A percentile compares a stretch with the other conserved stretches of the same genome.
phyloP scores from a whole-genome alignment of 1,140 invertebrate species.

The Pygmarrhopalites habei region DNA sequence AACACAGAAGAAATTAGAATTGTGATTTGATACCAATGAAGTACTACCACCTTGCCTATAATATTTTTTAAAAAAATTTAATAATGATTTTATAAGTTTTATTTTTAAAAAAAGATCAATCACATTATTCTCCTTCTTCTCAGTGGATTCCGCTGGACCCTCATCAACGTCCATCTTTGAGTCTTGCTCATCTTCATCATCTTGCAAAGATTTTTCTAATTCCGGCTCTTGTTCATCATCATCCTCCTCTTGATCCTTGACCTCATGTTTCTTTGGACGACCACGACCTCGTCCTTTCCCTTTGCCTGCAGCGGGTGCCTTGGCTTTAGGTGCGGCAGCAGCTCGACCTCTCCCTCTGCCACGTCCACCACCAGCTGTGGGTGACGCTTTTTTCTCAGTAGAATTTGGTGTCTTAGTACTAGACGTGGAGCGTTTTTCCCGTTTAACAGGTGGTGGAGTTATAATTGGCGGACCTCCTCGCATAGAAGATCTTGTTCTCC shows the following conservation, averaged over 20 bases:
- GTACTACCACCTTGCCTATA: neutral
- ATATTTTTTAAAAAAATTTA: neutral
- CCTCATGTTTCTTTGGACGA: conserved; percentile 20
- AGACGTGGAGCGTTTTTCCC: conserved; percentile 21
- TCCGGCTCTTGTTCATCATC: conserved; percentile 20
- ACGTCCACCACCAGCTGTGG: neutral
- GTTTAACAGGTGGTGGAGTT: conserved; percentile 30
- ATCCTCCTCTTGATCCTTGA: conserved; percentile 21
- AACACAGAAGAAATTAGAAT: too few species aligned
- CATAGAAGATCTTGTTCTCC: conserved; percentile 26
- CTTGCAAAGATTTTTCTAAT: conserved; percentile 6
- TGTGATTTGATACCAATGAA: neutral
- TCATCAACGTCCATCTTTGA: conserved; percentile 15
- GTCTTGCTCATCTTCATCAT: conserved; percentile 1
- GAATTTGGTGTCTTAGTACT: conserved; percentile 17
- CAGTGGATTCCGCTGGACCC: neutral
- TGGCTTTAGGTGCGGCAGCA: conserved; percentile 9
- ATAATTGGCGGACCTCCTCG: conserved; percentile 25
- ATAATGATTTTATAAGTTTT: neutral
- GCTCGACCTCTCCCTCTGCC: too few species aligned
- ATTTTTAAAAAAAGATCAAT: neutral
- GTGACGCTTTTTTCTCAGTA: conserved; percentile 21
- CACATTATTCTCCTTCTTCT: neutral
- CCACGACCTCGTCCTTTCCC: conserved; percentile 25
- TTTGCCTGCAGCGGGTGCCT: neutral